Evolutionary conservation across 2,797 vertebrate genomes (phyloP).

Genomic region (Sebastes minor): DNA sequence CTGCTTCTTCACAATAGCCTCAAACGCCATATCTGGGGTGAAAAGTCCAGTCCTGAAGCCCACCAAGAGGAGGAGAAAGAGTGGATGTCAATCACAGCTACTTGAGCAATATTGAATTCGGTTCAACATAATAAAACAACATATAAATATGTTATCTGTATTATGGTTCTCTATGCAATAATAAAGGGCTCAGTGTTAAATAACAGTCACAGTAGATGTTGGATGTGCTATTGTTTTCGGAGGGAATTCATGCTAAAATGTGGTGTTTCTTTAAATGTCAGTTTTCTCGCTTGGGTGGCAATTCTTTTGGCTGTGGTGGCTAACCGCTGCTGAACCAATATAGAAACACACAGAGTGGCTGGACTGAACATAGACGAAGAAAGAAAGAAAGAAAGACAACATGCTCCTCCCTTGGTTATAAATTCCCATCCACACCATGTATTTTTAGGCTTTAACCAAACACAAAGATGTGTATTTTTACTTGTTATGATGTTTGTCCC

Average conservation of each 20-base stretch:
- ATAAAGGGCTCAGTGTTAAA: background rate
- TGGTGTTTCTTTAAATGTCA: constrained; percentile 36
- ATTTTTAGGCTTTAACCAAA: constrained; percentile 26
- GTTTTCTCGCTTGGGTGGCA: constrained; percentile 37
- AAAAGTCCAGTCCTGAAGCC: constrained; percentile 86
- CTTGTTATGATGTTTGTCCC: background rate
- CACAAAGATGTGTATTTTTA: constrained; percentile 9
- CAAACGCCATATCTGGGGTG: constrained; percentile 97
- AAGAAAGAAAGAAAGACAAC: background rate
- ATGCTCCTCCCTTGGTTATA: constrained; percentile 31
- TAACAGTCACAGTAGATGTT: background rate
- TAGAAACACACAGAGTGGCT: constrained; percentile 39
- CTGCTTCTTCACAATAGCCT: constrained; percentile 98
- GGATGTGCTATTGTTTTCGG: constrained; percentile 14
- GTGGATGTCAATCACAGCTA: background rate
- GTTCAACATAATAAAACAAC: background rate
- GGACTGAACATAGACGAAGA: background rate
- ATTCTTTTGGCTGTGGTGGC: constrained; percentile 23
- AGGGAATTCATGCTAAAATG: constrained; percentile 9
- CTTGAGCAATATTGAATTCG: background rate
- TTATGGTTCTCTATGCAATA: background rate
- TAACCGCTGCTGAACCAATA: constrained; percentile 43
- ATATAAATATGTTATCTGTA: background rate
- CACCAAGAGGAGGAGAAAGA: constrained; percentile 3
- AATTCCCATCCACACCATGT: constrained; percentile 15